These are phyloP conservation scores for Troides oblongomaculatus DNA, from an alignment of 2,888 invertebrate species.

Conservation along the genomic window DNA sequence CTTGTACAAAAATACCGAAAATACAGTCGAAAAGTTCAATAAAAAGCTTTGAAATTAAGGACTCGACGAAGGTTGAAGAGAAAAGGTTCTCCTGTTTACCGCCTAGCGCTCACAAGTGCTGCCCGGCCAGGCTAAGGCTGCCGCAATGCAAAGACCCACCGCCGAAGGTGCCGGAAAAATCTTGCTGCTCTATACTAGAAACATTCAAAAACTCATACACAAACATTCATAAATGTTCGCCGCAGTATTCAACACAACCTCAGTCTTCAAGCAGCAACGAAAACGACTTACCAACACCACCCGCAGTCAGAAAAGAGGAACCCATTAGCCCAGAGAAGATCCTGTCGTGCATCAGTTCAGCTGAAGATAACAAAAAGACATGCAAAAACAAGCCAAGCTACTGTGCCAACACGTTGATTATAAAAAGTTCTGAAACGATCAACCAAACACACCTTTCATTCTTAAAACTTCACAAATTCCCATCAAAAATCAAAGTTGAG, in stretches of 20 bases:
- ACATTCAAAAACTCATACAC: constrained; percentile 8
- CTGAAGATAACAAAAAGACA: constrained; percentile 1
- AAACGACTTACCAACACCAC: background rate
- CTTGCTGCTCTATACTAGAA: constrained; percentile 10
- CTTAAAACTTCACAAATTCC: constrained; percentile 19
- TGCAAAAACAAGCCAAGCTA: constrained; percentile 21
- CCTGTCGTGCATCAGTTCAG: constrained; percentile 1
- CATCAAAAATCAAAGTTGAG: constrained; percentile 12
- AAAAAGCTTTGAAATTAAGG: background rate
- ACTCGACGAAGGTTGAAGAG: background rate
- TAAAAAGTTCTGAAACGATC: background rate
- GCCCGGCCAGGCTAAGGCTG: constrained; percentile 1
- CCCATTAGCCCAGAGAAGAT: background rate
- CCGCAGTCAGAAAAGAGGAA: constrained; percentile 1
- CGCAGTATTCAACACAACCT: background rate
- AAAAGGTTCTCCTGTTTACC: constrained; percentile 8
- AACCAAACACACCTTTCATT: background rate
- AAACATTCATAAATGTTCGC: constrained; percentile 16
- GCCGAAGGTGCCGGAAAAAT: background rate
- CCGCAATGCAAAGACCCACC: constrained; percentile 13
- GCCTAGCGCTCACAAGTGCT: constrained; percentile 6
- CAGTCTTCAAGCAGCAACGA: constrained; percentile 4
- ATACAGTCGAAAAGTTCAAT: background rate
- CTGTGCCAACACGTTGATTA: constrained; percentile 10
- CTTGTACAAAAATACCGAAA: background rate